phyloP scores from a whole-genome alignment of 2,888 invertebrate genomes.

The Cryptocephalus moraei region DNA sequence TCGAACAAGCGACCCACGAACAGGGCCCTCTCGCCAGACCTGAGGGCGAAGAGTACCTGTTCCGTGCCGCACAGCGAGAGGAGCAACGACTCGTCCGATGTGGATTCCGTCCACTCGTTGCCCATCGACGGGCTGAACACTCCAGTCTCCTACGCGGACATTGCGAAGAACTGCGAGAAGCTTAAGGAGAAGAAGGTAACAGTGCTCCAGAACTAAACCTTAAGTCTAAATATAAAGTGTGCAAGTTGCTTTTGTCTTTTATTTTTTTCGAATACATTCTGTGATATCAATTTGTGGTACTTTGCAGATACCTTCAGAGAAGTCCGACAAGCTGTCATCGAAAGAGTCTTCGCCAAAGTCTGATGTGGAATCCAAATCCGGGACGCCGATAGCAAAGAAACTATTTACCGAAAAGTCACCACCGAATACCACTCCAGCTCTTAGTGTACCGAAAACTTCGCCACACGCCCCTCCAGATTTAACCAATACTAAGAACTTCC shows the following conservation, averaged over 20 bases:
- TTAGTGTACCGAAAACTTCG: neutral
- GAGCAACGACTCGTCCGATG: constrained; percentile 70
- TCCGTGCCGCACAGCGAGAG: constrained; percentile 76
- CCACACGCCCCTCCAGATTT: constrained; percentile 15
- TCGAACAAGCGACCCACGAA: constrained; percentile 1
- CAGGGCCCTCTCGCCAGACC: constrained; percentile 24
- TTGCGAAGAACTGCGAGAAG: constrained; percentile 48
- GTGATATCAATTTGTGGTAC: too few species aligned
- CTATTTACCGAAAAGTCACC: constrained; percentile 3
- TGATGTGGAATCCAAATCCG: constrained; percentile 5
- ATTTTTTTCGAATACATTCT: too few species aligned
- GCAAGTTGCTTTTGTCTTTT: too few species aligned
- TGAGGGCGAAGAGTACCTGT: constrained; percentile 58
- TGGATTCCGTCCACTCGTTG: constrained; percentile 77
- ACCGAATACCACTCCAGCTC: constrained; percentile 1
- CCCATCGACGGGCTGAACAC: constrained; percentile 45
- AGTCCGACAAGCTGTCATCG: neutral
- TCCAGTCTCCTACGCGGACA: constrained; percentile 67
- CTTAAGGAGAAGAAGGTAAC: constrained; percentile 23
- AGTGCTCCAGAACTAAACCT: too few species aligned
- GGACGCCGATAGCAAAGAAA: constrained; percentile 3
- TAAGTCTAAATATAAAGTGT: too few species aligned
- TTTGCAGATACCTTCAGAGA: neutral
- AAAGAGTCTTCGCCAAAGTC: constrained; percentile 1
- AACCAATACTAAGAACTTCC: constrained; percentile 24